Evolutionary conservation across 1,140 invertebrate genomes (phyloP), one percentile per base, ranked within the genome.

Genomic region (Drosophila parabipectinata): DNA sequence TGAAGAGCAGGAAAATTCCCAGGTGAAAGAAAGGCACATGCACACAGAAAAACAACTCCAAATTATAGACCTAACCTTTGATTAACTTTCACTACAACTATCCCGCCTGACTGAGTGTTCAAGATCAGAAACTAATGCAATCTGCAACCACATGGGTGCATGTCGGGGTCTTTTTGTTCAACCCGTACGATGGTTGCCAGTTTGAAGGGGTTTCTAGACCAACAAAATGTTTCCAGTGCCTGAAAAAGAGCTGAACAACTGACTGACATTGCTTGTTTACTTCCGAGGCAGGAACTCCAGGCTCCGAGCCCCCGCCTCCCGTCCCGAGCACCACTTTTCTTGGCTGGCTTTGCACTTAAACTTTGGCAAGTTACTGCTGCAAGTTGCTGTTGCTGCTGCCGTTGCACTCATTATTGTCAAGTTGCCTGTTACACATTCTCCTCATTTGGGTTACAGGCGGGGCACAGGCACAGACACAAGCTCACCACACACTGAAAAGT

Each of bases 401-500:
- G 57, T 28, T 77, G 79, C 77, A 77, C 74, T 77, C 73, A 77
- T 77, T 77, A 77, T 77, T 77, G 75, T 77, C 75, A 77, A 77
- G 73, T 77, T 77, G 58, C 66, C 72, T 77, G 52, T 63, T 63
- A 71, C 73, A 71, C 74, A 77, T 77, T 77, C 74, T 58, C 69
- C 74, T 77, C 74, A 77, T 77, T 77, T 77, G 64, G 74, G 72
- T 62, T 76, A 44, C 56, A 77, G 63, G 10, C 10, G 61, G 48
- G 55, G 54, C 67, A 55, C 37, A 44, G 34, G 39, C 67, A 55
- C 37, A 44, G 34, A 50, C 56, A 54, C 47, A 45, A 24, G 18
- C 47, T 15, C 51, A 69, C 8, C 51, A 59, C 8, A 18, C 18
- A 4, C 14, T 28, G 57, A 15, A 54, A 61, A 44, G 15, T 21